Conservation (phyloP, 2,888 invertebrate genomes). For the Pachymerium ferrugineum region DNA sequence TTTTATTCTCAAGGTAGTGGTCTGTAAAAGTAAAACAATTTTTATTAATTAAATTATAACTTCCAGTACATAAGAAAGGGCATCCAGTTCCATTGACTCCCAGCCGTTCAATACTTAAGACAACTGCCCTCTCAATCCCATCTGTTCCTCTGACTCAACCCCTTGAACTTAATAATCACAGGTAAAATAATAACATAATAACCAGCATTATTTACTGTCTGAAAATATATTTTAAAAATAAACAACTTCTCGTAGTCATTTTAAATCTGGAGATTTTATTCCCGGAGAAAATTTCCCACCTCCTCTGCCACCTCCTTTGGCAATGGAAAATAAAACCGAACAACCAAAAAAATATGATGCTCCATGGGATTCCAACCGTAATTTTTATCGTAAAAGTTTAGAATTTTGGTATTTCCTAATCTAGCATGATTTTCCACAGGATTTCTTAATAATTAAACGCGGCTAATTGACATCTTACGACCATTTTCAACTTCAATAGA, state of each 20-base stretch:
- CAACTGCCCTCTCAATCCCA: background rate
- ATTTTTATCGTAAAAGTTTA: too few relatives aligned
- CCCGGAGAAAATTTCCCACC: background rate
- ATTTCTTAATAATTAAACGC: too few relatives aligned
- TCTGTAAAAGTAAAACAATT: background rate
- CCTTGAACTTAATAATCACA: too few relatives aligned
- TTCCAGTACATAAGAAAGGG: background rate
- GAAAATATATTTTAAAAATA: background rate
- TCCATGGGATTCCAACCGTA: background rate
- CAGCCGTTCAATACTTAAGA: background rate
- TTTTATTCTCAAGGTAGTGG: slow-evolving; percentile 21
- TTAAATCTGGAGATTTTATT: background rate
- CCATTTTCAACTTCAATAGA: too few relatives aligned
- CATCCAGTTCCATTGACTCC: background rate
- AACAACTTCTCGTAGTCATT: background rate
- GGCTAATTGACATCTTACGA: too few relatives aligned
- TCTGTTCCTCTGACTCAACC: background rate
- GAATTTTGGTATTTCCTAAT: too few relatives aligned
- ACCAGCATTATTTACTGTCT: background rate
- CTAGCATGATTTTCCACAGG: too few relatives aligned
- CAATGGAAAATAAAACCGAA: background rate
- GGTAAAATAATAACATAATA: too few relatives aligned
- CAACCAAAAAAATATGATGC: background rate
- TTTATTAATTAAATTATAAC: background rate
- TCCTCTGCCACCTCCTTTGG: background rate